Percentiles rank a stretch among this genome's conserved stretches.
Evolutionary conservation across 2,888 invertebrate species (phyloP).

Genomic region (Margaritifera margaritifera): DNA sequence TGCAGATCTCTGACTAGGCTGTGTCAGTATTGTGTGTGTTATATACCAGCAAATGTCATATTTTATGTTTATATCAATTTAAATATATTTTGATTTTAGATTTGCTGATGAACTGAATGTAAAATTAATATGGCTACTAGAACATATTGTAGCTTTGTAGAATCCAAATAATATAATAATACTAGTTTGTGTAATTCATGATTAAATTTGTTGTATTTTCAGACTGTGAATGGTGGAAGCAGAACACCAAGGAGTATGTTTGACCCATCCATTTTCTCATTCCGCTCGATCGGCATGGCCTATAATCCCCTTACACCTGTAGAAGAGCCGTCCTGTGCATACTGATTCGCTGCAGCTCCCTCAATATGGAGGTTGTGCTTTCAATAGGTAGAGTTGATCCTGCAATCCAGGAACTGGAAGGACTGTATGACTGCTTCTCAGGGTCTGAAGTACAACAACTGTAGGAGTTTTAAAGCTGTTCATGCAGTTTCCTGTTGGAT

Average conservation of each 20-base stretch:
- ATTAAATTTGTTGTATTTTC: constrained; percentile 17
- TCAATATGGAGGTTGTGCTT: too few relatives aligned
- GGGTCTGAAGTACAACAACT: too few relatives aligned
- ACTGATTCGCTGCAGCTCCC: constrained; percentile 14
- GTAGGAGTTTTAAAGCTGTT: too few relatives aligned
- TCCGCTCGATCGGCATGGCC: constrained; percentile 41
- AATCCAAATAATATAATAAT: too few relatives aligned
- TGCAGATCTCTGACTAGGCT: background rate
- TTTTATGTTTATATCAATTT: background rate
- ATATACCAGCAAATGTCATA: background rate
- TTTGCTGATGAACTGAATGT: too few relatives aligned
- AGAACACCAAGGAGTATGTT: constrained; percentile 26
- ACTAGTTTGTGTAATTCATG: background rate
- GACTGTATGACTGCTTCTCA: too few relatives aligned
- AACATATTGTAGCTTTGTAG: background rate
- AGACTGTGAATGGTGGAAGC: constrained; percentile 41
- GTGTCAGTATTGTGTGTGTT: background rate
- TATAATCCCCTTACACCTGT: constrained; percentile 42
- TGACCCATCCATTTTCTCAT: constrained; percentile 42
- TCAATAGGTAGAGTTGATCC: too few relatives aligned
- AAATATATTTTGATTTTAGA: too few relatives aligned
- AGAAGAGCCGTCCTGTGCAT: constrained; percentile 45
- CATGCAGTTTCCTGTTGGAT: too few relatives aligned
- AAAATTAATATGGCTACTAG: too few relatives aligned
- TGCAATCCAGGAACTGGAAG: too few relatives aligned